Base-by-base conservation (phyloP, 2,797 vertebrate species). In the Aplochiton taeniatus region DNA sequence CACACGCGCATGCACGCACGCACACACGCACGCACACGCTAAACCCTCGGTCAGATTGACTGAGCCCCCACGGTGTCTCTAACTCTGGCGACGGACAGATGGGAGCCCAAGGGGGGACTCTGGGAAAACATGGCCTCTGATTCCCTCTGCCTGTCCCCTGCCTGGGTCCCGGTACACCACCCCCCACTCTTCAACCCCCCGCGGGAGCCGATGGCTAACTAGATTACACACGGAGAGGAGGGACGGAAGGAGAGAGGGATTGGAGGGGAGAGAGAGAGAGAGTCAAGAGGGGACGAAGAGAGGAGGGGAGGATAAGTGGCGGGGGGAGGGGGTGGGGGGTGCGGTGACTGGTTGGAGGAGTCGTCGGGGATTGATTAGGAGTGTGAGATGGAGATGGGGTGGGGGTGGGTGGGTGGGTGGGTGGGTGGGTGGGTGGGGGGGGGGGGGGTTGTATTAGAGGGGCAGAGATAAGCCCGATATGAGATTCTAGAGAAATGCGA, bases 31-130 rank as follows among this genome's bases (percentile, higher is more conserved):
- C 50, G 17, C n/a, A 17, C 16, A 17, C 31, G 2, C 10, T 2
- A 17, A 53, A 31, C 31, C 31, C 17, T 18, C 7, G 1, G 16
- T 18, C 16, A 53, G 17, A 56, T 13, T 13, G 4, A 12, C 54
- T 12, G 12, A 9, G 7, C 14, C 14, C 4, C 50, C 50, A n/a
- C n/a, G n/a, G 50, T 51, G 50, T 51, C 50, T 9, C 48, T 10
- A 19, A 74, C 55, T 69, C 68, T 62, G 65, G 3, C 31, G 31
- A 63, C 61, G 58, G 66, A 70, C 83, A 86, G 80, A 88, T 80
- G 82, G 76, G 41, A 74, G 64, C 55, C 69, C 52, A 46, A 70
- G 67, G 61, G 16, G 68, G 58, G 54, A 61, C 72, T 66, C 44
- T 62, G 51, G 52, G 65, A 50, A 74, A 70, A 66, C 76, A 68